Base-by-base conservation (phyloP, 2,113 vertebrate species). In the Phylloscopus whistleri region DNA sequence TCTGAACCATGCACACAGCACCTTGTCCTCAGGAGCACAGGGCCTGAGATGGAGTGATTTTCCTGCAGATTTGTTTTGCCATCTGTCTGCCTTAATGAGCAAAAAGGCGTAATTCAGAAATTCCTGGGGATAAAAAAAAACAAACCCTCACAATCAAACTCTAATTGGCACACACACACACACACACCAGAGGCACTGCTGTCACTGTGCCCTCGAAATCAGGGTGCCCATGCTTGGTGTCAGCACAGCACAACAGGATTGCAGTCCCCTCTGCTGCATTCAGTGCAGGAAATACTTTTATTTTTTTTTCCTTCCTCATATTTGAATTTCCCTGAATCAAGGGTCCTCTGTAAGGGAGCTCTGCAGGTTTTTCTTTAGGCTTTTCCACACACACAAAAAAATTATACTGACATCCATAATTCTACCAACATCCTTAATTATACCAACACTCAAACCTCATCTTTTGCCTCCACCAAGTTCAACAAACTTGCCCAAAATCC, bases 11-110 rank as follows among this genome's bases (percentile, higher is more conserved):
- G 35, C 49, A 51, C 78, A 76, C 84, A 90, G 26, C 94, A 93
- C 87, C 89, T 91, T 63, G 72, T 67, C 86, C 89, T 89, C 73
- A 78, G 93, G 64, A 96, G 86, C 93, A 90, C 84, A 17, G 80
- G 27, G 39, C 58, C 90, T 43, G 69, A 69, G 82, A 59, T 11
- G 55, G 9, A 80, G 43, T 15, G 46, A 68, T 90, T 83, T 56
- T 91, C 85, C 94, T 95, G 85, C 87, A 90, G 90, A 55, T 93
- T 91, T 95, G 74, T 90, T 95, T 93, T 80, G 72, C 91, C 95
- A 94, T 89, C 91, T 95, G 93, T 51, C 92, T 91, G 87, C 82
- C 67, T 84, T 87, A 93, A 94, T 48, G 63, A 96, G 93, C 72
- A 94, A 85, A 96, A 96, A 90, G 44, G 84, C 43, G 1, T 27